Percentiles rank a stretch among this genome's conserved stretches.
These are phyloP conservation scores for Alloplasta piceator DNA, from an alignment of 2,888 invertebrate species.

Conservation along the genomic window DNA sequence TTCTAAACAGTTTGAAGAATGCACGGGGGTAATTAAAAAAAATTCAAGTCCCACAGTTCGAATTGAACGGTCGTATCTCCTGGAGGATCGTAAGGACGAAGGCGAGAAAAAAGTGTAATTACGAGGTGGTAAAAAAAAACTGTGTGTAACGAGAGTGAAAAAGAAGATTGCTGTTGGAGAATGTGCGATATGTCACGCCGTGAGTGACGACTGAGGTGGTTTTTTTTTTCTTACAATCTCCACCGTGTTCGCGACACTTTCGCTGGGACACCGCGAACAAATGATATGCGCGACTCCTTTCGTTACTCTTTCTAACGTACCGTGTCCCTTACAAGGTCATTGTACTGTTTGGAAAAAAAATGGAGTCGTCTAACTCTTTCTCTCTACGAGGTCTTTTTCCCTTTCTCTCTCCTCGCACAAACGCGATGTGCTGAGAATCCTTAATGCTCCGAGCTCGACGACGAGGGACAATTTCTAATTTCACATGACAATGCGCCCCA, in stretches of 20 bases:
- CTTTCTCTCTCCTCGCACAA: slow-evolving; percentile 14
- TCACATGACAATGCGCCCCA: slow-evolving; percentile 62
- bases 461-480: slow-evolving; percentile 63
- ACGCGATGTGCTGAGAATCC: slow-evolving; percentile 44
- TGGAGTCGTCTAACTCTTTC: slow-evolving; percentile 11
- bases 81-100: too few species aligned
- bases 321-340: slow-evolving; percentile 64
- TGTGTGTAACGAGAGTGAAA: slow-evolving; percentile 29
- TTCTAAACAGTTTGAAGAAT: too few species aligned
- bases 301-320: slow-evolving; percentile 34
- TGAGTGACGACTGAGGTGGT: slow-evolving; percentile 33
- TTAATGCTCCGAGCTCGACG: slow-evolving; percentile 36
- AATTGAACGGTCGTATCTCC: too few species aligned
- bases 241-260: slow-evolving; percentile 57
- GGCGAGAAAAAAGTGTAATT: too few species aligned
- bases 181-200: slow-evolving; percentile 39
- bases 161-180: slow-evolving; percentile 14
- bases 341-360: slow-evolving; percentile 57
- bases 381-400: slow-evolving; percentile 6
- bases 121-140: too few species aligned
- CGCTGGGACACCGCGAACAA: slow-evolving; percentile 43
- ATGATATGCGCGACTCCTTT: slow-evolving; percentile 34
- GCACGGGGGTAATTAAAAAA: too few species aligned
- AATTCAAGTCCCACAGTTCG: too few species aligned
- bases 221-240: background rate